Evolutionary conservation across 2,797 vertebrate species (phyloP).

Genomic region (Gymnoscopelus braueri): DNA sequence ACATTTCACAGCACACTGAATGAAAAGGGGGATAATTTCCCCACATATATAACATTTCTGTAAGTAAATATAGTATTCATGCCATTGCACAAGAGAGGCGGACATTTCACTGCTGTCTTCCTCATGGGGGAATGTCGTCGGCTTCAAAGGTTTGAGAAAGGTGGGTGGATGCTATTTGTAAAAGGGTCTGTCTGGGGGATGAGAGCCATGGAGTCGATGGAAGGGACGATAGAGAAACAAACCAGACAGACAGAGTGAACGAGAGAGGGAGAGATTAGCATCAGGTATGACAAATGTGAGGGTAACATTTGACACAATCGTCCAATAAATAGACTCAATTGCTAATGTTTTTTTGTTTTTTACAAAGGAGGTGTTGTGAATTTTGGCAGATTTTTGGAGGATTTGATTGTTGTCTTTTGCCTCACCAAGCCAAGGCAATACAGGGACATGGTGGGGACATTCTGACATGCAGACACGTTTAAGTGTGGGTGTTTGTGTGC

Average conservation of each 20-base stretch:
- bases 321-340: slow-evolving; percentile 25
- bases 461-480: background rate
- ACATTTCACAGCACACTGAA: too few relatives aligned
- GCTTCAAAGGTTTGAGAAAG: background rate
- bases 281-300: background rate
- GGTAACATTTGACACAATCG: slow-evolving; percentile 17
- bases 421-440: background rate
- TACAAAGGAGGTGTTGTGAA: slow-evolving; percentile 10
- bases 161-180: slow-evolving; percentile 1
- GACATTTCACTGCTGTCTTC: background rate
- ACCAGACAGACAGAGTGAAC: background rate
- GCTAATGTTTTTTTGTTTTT: slow-evolving; percentile 40
- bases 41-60: too few relatives aligned
- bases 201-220: background rate
- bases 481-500: too few relatives aligned
- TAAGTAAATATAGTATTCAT: too few relatives aligned
- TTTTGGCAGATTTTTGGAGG: slow-evolving; percentile 12
- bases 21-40: too few relatives aligned
- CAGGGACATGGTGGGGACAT: slow-evolving; percentile 10
- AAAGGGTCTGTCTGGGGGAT: slow-evolving; percentile 4
- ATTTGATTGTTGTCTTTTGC: slow-evolving; percentile 32
- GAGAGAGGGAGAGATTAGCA: slow-evolving; percentile 3
- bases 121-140: background rate
- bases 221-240: background rate
- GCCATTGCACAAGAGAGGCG: background rate